Percentiles rank a stretch among this genome's conserved stretches.
Evolutionary conservation across 1,140 invertebrate species (phyloP).

Genomic region (Archegozetes longisetosus): DNA sequence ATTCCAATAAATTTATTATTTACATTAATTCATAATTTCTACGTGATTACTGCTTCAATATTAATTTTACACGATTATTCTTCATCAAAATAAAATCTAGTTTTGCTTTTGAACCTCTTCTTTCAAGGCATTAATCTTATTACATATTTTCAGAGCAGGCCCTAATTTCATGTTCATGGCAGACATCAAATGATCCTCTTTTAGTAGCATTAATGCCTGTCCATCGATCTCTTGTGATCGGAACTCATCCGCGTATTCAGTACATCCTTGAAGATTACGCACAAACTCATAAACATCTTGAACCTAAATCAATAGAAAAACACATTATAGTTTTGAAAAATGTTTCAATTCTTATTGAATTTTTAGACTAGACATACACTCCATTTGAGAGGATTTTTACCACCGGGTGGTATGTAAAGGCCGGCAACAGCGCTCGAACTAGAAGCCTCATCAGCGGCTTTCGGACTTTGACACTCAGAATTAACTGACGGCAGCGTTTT

Average conservation of each 20-base stretch:
- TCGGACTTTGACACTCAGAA: neutral
- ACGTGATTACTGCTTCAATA: no score
- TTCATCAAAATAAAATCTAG: no score
- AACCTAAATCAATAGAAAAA: conserved; percentile 24
- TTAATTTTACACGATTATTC: no score
- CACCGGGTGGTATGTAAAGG: conserved; percentile 12
- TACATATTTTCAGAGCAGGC: conserved; percentile 83
- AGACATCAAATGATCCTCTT: conserved; percentile 83
- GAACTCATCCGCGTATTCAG: conserved; percentile 87
- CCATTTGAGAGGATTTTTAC: conserved; percentile 22
- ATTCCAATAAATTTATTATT: no score
- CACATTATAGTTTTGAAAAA: neutral
- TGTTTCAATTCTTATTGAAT: neutral
- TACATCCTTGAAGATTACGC: conserved; percentile 64
- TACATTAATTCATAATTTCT: no score
- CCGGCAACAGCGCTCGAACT: neutral
- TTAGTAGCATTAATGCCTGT: conserved; percentile 78
- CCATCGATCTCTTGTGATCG: conserved; percentile 87
- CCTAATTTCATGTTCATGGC: conserved; percentile 89
- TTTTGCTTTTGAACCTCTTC: neutral
- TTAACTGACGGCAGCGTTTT: neutral
- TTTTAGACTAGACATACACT: conserved; percentile 18
- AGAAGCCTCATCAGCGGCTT: neutral
- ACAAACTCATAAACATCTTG: conserved; percentile 59
- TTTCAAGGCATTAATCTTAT: conserved; percentile 55